Conservation (phyloP, 30 jellyfish, hydroid and myxozoan species). For the Calvadosia cruxmelitensis region DNA sequence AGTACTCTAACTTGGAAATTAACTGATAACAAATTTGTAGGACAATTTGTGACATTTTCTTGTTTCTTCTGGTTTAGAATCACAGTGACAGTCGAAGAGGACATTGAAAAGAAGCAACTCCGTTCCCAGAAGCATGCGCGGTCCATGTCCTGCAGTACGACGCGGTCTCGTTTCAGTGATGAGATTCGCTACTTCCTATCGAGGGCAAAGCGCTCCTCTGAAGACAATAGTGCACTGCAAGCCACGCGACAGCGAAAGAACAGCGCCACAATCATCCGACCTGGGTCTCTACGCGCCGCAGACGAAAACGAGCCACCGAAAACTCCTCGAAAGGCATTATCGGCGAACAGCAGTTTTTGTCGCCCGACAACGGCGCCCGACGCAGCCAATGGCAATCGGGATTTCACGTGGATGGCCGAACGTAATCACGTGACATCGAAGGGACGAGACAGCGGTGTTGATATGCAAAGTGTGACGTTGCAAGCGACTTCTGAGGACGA, state of each 20-base stretch:
- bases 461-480: background rate
- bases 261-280: background rate
- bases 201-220: background rate
- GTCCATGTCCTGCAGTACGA: background rate
- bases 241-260: background rate
- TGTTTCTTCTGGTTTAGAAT: too few species aligned
- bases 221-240: background rate
- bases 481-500: background rate
- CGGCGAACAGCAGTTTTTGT: background rate
- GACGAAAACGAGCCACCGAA: background rate
- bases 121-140: background rate
- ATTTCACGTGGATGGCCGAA: background rate
- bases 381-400: too few species aligned
- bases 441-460: constrained; percentile 42
- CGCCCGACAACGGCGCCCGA: background rate
- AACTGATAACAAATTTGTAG: too few species aligned
- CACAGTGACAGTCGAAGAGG: too few species aligned
- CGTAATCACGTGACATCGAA: background rate
- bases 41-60: too few species aligned
- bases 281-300: background rate
- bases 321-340: background rate
- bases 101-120: background rate
- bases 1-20: too few species aligned
- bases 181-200: background rate
- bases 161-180: background rate